phyloP scores from a whole-genome alignment of 2,797 vertebrate species.

The Microcaecilia unicolor region DNA sequence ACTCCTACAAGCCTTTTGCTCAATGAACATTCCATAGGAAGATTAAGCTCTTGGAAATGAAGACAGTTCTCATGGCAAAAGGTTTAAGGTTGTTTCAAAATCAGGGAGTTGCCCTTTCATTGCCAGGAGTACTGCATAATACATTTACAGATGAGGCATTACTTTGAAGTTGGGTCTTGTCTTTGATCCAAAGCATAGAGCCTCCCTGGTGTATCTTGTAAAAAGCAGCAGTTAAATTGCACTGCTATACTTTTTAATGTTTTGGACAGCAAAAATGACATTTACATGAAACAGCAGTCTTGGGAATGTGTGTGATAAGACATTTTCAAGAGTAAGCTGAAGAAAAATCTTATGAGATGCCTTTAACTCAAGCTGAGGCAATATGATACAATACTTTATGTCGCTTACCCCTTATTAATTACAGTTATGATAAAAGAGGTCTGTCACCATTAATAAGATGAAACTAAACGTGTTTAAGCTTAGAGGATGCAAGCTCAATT shows the following conservation, averaged over 20 bases:
- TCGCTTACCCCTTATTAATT: constrained; percentile 43
- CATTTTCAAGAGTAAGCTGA: constrained; percentile 24
- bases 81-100: constrained; percentile 30
- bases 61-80: constrained; percentile 1
- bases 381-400: constrained; percentile 17
- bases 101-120: constrained; percentile 20
- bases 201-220: constrained; percentile 47
- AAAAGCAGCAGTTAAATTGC: constrained; percentile 46
- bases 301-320: constrained; percentile 38
- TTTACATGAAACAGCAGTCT: constrained; percentile 53
- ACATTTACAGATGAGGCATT: constrained; percentile 45
- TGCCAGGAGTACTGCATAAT: constrained; percentile 26
- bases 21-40: constrained; percentile 7
- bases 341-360: constrained; percentile 29
- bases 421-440: constrained; percentile 38
- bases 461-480: constrained; percentile 37
- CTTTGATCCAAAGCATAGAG: constrained; percentile 57
- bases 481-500: constrained; percentile 42
- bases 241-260: constrained; percentile 43
- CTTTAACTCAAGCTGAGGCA: constrained; percentile 39
- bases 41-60: constrained; percentile 3
- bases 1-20: constrained; percentile 10
- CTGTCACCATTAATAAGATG: constrained; percentile 33
- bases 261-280: constrained; percentile 59
- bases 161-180: constrained; percentile 50